These are phyloP conservation scores for Meghimatium bilineatum DNA, from an alignment of 2,888 invertebrate genomes.

Conservation along the genomic window DNA sequence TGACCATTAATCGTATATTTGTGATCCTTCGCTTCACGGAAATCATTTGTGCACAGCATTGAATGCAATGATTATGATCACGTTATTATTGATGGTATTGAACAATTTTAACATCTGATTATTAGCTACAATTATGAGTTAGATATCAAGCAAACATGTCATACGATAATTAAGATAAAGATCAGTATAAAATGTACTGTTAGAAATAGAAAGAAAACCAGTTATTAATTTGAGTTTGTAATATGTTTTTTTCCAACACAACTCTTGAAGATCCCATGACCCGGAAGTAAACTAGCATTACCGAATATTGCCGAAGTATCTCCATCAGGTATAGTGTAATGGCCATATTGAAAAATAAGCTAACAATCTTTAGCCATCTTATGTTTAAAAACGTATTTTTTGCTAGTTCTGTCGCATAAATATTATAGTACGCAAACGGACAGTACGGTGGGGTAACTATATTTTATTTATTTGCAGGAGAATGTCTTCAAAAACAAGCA, in stretches of 20 bases:
- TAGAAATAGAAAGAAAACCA: neutral
- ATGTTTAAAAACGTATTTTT: neutral
- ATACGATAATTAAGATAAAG: too few relatives aligned
- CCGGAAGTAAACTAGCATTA: slow-evolving; percentile 58
- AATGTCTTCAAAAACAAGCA: slow-evolving; percentile 74
- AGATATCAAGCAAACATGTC: too few relatives aligned
- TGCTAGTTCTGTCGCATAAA: neutral
- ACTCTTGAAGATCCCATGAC: slow-evolving; percentile 49
- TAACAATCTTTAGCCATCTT: slow-evolving; percentile 67
- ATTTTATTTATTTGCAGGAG: slow-evolving; percentile 67
- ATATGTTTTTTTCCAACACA: neutral
- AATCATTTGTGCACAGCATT: too few relatives aligned
- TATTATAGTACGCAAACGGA: neutral
- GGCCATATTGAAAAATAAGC: slow-evolving; percentile 68
- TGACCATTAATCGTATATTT: too few relatives aligned
- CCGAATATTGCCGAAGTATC: slow-evolving; percentile 72
- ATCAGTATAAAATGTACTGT: neutral
- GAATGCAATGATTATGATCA: too few relatives aligned
- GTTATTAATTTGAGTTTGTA: neutral
- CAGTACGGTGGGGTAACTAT: slow-evolving; percentile 45
- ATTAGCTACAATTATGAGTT: too few relatives aligned
- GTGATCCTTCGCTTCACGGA: too few relatives aligned
- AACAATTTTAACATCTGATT: too few relatives aligned
- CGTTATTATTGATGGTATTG: too few relatives aligned
- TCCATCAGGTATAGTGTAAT: slow-evolving; percentile 72